Evolutionary conservation across 2,113 vertebrate species (phyloP).

Genomic region (Plectropomus leopardus): DNA sequence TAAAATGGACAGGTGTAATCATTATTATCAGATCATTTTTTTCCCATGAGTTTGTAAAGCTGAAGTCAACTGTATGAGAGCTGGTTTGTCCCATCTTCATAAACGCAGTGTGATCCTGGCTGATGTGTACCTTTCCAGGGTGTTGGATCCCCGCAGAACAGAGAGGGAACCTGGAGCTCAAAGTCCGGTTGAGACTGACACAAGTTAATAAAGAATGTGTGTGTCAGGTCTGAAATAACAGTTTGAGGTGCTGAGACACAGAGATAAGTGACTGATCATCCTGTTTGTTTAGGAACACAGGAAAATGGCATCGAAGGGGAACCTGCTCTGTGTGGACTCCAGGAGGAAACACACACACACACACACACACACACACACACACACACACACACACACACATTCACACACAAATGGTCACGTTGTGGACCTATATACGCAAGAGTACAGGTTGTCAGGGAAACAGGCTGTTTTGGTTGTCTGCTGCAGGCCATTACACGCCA

Average conservation of each 20-base stretch:
- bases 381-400: background rate
- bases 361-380: slow-evolving; percentile 26
- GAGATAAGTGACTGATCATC: slow-evolving; percentile 53
- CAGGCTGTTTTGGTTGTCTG: slow-evolving; percentile 4
- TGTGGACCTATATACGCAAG: slow-evolving; percentile 2
- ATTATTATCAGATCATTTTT: too few species aligned
- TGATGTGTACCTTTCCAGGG: background rate
- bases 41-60: too few species aligned
- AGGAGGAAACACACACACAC: slow-evolving; percentile 10
- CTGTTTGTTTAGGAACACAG: slow-evolving; percentile 57
- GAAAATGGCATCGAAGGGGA: slow-evolving; percentile 36
- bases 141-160: background rate
- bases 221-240: slow-evolving; percentile 57
- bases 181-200: slow-evolving; percentile 24
- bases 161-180: background rate
- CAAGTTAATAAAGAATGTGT: slow-evolving; percentile 20
- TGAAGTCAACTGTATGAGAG: background rate
- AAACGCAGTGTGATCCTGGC: background rate
- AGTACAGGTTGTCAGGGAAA: background rate
- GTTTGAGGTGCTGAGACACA: slow-evolving; percentile 11
- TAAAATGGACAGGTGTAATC: too few species aligned
- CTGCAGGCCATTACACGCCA: background rate
- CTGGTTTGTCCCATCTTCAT: background rate
- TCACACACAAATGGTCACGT: background rate
- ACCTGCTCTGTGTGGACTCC: slow-evolving; percentile 11